Percentiles rank a stretch among this genome's conserved stretches.
Evolutionary conservation across 2,888 invertebrate species (phyloP).

Genomic region (Patella depressa): DNA sequence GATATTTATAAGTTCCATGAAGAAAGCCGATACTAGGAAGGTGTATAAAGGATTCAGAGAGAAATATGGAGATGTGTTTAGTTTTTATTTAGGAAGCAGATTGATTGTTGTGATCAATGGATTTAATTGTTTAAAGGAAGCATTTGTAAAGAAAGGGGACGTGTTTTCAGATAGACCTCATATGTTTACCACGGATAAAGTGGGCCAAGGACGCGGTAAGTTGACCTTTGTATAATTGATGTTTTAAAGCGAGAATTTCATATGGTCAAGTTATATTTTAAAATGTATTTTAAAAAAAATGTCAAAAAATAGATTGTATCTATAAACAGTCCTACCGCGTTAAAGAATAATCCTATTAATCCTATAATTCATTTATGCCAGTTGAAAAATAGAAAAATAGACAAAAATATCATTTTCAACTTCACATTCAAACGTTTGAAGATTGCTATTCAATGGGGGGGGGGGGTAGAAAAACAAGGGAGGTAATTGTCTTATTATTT

Average conservation of each 20-base stretch:
- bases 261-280: background rate
- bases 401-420: too few relatives aligned
- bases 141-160: conserved; percentile 25
- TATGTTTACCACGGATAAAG: conserved; percentile 30
- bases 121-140: conserved; percentile 27
- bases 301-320: too few relatives aligned
- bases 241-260: background rate
- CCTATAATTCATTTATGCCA: too few relatives aligned
- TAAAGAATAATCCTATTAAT: background rate
- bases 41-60: conserved; percentile 26
- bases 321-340: too few relatives aligned
- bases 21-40: conserved; percentile 13
- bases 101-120: conserved; percentile 35
- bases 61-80: conserved; percentile 32
- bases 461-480: too few relatives aligned
- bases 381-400: too few relatives aligned
- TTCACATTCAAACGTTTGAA: too few relatives aligned
- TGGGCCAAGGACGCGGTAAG: conserved; percentile 35
- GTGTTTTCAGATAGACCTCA: conserved; percentile 33
- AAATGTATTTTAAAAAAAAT: background rate
- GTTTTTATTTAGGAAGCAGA: conserved; percentile 25
- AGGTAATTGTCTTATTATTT: too few relatives aligned
- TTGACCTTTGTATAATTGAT: background rate
- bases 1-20: background rate
- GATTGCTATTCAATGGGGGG: too few relatives aligned